Conservation (phyloP, 2,888 invertebrate species). For the Pachymerium ferrugineum region DNA sequence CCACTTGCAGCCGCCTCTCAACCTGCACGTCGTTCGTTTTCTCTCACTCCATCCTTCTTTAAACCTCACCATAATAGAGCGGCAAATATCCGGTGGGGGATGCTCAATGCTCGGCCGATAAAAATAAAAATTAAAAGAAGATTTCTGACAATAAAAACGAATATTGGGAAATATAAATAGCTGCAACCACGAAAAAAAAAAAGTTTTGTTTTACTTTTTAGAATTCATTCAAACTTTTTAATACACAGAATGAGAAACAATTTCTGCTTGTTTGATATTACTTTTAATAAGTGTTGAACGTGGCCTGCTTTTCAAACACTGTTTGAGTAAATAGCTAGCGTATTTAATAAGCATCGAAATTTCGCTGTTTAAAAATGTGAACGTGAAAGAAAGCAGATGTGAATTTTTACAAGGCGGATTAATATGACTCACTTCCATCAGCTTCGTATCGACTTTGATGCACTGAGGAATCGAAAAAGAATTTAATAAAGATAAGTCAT, state of each 20-base stretch:
- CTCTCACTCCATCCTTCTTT: constrained; percentile 23
- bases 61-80: constrained; percentile 27
- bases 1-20: constrained; percentile 27
- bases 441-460: not conserved
- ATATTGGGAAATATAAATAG: too few species aligned
- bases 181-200: too few species aligned
- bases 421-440: constrained; percentile 20
- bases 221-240: too few species aligned
- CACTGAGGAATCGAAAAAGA: constrained; percentile 2
- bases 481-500: constrained; percentile 27
- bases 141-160: not conserved
- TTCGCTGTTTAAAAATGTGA: not conserved
- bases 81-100: constrained; percentile 21
- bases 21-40: constrained; percentile 16
- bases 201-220: too few species aligned
- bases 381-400: constrained; percentile 6
- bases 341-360: too few species aligned
- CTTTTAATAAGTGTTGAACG: too few species aligned
- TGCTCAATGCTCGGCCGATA: constrained; percentile 23
- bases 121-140: constrained; percentile 27
- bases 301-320: too few species aligned
- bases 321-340: too few species aligned
- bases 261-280: too few species aligned
- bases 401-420: constrained; percentile 24
- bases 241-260: too few species aligned